These are phyloP conservation scores for Hylyphantes graminicola DNA, from an alignment of 1,140 invertebrate species.

Conservation along the genomic window DNA sequence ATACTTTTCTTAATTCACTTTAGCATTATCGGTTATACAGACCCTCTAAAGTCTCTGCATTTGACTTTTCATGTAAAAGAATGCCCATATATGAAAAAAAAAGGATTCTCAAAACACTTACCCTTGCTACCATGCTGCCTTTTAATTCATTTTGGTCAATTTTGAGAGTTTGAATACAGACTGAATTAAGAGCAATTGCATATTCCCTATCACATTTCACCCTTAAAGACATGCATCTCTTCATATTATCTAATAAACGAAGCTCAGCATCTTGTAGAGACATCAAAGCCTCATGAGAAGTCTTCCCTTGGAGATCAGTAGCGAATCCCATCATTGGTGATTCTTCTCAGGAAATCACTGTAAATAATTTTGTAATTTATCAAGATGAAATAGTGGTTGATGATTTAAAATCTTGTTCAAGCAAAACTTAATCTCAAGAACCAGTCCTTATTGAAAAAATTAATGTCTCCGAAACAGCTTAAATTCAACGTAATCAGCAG, in stretches of 20 bases:
- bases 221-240: conserved; percentile 82
- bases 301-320: conserved; percentile 78
- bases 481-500: no score
- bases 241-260: conserved; percentile 87
- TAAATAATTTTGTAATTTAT: no score
- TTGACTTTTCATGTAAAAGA: background rate
- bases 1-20: no score
- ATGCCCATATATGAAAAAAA: background rate
- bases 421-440: no score
- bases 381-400: no score
- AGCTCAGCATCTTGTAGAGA: conserved; percentile 90
- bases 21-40: no score
- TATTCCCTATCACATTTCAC: conserved; percentile 92
- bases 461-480: no score
- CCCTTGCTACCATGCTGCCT: conserved; percentile 55
- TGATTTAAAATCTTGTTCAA: no score
- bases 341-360: no score
- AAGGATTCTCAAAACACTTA: conserved; percentile 7
- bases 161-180: conserved; percentile 78
- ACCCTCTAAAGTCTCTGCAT: no score
- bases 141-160: conserved; percentile 55
- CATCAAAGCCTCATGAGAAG: conserved; percentile 83
- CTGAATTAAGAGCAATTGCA: conserved; percentile 80
- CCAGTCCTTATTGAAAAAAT: no score
- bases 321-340: conserved; percentile 81